A percentile compares a stretch with the other conserved stretches of the same genome.
phyloP scores from a whole-genome alignment of 2,888 invertebrate species.

The Eilema sororculum region DNA sequence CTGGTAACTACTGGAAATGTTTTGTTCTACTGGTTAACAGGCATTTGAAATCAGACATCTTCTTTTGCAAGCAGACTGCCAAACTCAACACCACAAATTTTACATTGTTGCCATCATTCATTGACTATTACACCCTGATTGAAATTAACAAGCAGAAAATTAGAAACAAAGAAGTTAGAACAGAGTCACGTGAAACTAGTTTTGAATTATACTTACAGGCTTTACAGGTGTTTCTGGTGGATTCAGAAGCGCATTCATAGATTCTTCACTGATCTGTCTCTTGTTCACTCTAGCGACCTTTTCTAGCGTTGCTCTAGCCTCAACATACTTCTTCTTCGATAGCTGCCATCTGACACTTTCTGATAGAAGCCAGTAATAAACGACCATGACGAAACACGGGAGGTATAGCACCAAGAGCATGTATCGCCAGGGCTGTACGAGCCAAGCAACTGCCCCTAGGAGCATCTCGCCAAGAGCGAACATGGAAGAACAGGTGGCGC shows the following conservation, averaged over 20 bases:
- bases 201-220: slow-evolving; percentile 18
- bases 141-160: background rate
- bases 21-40: too few relatives aligned
- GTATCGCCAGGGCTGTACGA: slow-evolving; percentile 89
- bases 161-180: background rate
- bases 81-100: too few relatives aligned
- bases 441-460: slow-evolving; percentile 89
- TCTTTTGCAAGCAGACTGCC: too few relatives aligned
- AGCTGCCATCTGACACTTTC: slow-evolving; percentile 93
- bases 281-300: slow-evolving; percentile 89
- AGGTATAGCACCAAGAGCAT: slow-evolving; percentile 89
- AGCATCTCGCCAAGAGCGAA: slow-evolving; percentile 91
- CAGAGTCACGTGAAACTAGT: background rate
- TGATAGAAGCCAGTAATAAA: slow-evolving; percentile 88
- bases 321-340: slow-evolving; percentile 88
- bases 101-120: too few relatives aligned
- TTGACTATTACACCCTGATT: background rate
- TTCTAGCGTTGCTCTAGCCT: slow-evolving; percentile 88
- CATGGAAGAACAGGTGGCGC: slow-evolving; percentile 89
- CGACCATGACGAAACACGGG: slow-evolving; percentile 89
- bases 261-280: slow-evolving; percentile 83
- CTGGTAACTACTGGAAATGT: too few relatives aligned
- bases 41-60: too few relatives aligned
- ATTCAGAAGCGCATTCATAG: slow-evolving; percentile 68
- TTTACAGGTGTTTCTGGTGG: slow-evolving; percentile 45